A percentile compares a stretch with the other conserved stretches of the same genome.
phyloP scores from a whole-genome alignment of 2,888 invertebrate genomes.

The Drosophila lacicola region DNA sequence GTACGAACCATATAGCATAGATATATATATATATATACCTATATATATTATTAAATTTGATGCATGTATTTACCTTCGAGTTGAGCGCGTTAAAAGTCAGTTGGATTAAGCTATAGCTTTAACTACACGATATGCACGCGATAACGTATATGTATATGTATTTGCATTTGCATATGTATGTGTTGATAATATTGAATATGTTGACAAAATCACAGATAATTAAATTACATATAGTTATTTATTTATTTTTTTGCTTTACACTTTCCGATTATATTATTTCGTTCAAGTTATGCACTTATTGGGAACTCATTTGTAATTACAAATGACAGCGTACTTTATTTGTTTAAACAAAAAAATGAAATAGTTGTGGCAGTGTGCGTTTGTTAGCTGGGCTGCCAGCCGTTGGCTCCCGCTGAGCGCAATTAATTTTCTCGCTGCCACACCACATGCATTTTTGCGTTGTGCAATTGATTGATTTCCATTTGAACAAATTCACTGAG shows the following conservation, averaged over 20 bases:
- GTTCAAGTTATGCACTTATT: slow-evolving; percentile 33
- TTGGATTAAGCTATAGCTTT: slow-evolving; percentile 23
- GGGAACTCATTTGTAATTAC: slow-evolving; percentile 63
- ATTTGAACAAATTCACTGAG: slow-evolving; percentile 40
- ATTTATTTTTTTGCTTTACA: slow-evolving; percentile 31
- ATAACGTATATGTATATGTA: slow-evolving; percentile 14
- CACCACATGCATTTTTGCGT: slow-evolving; percentile 53
- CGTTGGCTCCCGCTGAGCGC: slow-evolving; percentile 55
- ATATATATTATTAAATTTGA: slow-evolving; percentile 4
- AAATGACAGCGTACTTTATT: slow-evolving; percentile 61
- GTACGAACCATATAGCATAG: slow-evolving; percentile 28
- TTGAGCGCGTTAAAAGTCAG: slow-evolving; percentile 42
- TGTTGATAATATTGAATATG: slow-evolving; percentile 61
- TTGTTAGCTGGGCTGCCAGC: slow-evolving; percentile 49
- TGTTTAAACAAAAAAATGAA: slow-evolving; percentile 11
- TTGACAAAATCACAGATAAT: slow-evolving; percentile 78
- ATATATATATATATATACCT: slow-evolving; percentile 2
- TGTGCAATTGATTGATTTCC: slow-evolving; percentile 71
- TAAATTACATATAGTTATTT: slow-evolving; percentile 63
- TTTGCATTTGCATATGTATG: slow-evolving; percentile 29
- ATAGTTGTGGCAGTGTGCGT: slow-evolving; percentile 43
- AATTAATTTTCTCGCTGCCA: slow-evolving; percentile 71
- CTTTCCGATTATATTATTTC: slow-evolving; percentile 9
- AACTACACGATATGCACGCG: slow-evolving; percentile 44
- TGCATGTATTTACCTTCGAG: slow-evolving; percentile 58